Evolutionary conservation across 37 sponge, comb jelly and placozoan species (phyloP).

Genomic region (Oopsacas minuta): DNA sequence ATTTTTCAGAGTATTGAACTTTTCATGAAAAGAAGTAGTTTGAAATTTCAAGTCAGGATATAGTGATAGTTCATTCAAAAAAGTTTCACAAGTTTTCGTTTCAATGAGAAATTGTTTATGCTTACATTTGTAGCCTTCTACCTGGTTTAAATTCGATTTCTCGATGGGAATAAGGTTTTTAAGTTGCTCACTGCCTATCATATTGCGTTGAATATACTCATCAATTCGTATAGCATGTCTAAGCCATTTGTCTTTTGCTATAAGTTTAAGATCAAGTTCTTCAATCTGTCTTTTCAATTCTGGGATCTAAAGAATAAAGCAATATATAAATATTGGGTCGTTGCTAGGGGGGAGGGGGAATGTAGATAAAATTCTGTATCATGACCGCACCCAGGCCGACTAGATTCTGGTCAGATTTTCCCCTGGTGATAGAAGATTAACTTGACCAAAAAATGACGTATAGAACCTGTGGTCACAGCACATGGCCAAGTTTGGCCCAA

Average conservation of each 20-base stretch:
- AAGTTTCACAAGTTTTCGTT: not conserved
- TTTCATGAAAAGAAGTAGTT: not conserved
- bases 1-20: not conserved
- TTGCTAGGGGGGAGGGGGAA: too few species aligned
- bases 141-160: not conserved
- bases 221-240: not conserved
- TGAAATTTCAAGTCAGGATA: not conserved
- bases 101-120: not conserved
- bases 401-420: too few species aligned
- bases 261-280: not conserved
- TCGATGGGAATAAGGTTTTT: not conserved
- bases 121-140: not conserved
- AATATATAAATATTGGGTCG: too few species aligned
- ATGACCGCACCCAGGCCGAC: too few species aligned
- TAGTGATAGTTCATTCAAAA: not conserved
- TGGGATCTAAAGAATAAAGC: not conserved
- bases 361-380: too few species aligned
- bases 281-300: not conserved
- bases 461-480: too few species aligned
- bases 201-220: not conserved
- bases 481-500: too few species aligned
- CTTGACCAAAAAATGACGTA: too few species aligned
- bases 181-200: not conserved
- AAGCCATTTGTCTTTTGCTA: not conserved
- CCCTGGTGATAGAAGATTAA: too few species aligned